These are phyloP conservation scores for Ophion costatus DNA, from an alignment of 2,888 invertebrate species.

Conservation along the genomic window DNA sequence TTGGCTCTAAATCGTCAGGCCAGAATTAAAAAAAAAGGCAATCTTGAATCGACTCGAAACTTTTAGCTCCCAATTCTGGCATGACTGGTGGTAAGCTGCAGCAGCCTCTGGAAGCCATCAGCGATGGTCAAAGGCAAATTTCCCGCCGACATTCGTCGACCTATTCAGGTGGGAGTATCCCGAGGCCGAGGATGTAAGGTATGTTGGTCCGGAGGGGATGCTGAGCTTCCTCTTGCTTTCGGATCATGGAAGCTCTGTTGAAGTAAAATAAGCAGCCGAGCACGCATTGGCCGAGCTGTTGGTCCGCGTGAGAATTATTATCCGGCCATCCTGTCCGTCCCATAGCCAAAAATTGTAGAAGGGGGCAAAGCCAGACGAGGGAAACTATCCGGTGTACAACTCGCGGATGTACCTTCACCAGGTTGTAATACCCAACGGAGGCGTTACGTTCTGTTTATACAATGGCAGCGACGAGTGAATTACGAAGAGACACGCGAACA, in stretches of 20 bases:
- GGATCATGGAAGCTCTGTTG: background rate
- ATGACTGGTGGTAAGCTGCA: too few relatives aligned
- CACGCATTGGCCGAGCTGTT: slow-evolving; percentile 7
- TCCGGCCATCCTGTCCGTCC: slow-evolving; percentile 1
- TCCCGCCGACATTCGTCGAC: too few relatives aligned
- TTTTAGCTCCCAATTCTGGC: background rate
- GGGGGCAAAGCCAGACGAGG: slow-evolving; percentile 12
- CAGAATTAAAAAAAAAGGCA: background rate
- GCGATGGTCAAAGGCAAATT: background rate
- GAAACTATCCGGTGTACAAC: slow-evolving; percentile 43
- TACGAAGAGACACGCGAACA: slow-evolving; percentile 52
- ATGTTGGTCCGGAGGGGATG: too few relatives aligned
- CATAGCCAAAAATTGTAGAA: slow-evolving; percentile 15
- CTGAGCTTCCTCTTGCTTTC: too few relatives aligned
- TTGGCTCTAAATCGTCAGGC: background rate
- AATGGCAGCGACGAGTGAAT: slow-evolving; percentile 55
- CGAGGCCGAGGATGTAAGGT: too few relatives aligned
- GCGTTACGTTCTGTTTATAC: slow-evolving; percentile 52
- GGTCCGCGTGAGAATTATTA: slow-evolving; percentile 20
- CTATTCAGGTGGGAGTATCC: too few relatives aligned
- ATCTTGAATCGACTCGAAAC: too few relatives aligned
- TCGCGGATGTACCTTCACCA: slow-evolving; percentile 41
- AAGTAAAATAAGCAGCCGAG: background rate
- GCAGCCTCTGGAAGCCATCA: too few relatives aligned
- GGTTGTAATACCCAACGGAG: slow-evolving; percentile 61